These are phyloP conservation scores for Corapipo altera DNA, from an alignment of 2,113 vertebrate species.

Conservation along the genomic window DNA sequence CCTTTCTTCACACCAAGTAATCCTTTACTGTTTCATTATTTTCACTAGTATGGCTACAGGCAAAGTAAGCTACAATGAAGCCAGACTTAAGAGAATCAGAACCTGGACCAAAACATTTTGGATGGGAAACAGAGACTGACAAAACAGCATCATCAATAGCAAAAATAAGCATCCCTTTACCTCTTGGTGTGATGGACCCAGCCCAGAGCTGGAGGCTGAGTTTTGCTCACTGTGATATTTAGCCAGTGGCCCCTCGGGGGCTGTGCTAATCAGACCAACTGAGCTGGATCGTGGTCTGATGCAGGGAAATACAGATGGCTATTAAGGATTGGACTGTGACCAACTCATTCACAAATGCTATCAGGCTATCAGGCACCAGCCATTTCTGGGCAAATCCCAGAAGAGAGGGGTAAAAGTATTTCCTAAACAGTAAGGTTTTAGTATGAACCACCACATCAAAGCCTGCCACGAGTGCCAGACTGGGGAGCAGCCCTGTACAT, in stretches of 20 bases:
- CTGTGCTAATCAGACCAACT: slow-evolving; percentile 21
- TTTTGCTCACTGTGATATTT: slow-evolving; percentile 12
- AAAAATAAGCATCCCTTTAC: neutral
- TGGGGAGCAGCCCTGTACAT: rapidly evolving
- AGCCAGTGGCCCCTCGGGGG: slow-evolving; percentile 15
- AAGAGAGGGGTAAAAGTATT: neutral
- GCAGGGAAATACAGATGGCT: slow-evolving; percentile 49
- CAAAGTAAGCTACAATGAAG: neutral
- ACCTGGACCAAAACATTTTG: neutral
- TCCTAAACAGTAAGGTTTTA: neutral
- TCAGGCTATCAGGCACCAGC: neutral
- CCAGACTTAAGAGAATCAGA: neutral
- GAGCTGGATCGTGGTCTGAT: neutral
- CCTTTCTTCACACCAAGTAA: neutral
- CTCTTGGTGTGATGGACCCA: neutral
- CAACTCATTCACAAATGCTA: slow-evolving; percentile 44
- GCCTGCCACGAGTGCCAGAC: rapidly evolving
- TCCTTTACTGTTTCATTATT: neutral
- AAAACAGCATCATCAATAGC: neutral
- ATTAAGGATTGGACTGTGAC: slow-evolving; percentile 40
- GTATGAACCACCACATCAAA: neutral
- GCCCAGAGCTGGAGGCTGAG: neutral
- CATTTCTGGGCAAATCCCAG: neutral
- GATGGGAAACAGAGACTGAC: neutral
- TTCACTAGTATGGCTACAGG: neutral